Evolutionary conservation across 2,797 vertebrate species (phyloP).

Genomic region (Enteromius afrohamiltoni): DNA sequence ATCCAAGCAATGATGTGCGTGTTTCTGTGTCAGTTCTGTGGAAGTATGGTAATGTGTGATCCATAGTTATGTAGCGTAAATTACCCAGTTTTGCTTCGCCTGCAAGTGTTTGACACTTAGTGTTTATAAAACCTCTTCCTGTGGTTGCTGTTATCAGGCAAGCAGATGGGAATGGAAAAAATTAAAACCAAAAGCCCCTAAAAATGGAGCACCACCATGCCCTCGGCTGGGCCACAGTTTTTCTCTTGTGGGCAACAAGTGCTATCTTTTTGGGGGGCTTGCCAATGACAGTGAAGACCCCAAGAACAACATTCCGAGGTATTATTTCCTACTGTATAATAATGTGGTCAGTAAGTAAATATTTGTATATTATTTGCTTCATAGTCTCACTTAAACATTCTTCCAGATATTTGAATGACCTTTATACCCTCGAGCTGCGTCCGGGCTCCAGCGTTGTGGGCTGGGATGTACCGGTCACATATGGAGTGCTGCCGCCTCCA

Average conservation of each 20-base stretch:
- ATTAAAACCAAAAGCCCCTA: constrained; percentile 93
- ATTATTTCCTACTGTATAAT: not conserved
- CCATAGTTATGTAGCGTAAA: not conserved
- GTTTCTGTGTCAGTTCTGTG: not conserved
- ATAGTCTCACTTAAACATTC: not conserved
- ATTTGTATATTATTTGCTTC: not conserved
- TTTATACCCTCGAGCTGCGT: constrained; percentile 92
- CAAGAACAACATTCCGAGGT: constrained; percentile 98
- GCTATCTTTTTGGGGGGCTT: constrained; percentile 93
- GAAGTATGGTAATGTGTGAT: not conserved
- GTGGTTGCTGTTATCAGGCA: constrained; percentile 76
- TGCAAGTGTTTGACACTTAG: not conserved
- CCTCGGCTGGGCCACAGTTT: constrained; percentile 96
- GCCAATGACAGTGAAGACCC: constrained; percentile 97
- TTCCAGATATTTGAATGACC: constrained; percentile 91
- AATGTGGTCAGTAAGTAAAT: not conserved
- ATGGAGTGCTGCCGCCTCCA: constrained; percentile 90
- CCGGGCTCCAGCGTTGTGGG: constrained; percentile 90
- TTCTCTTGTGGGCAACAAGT: constrained; percentile 95
- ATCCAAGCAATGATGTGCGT: not conserved
- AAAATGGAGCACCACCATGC: constrained; percentile 93
- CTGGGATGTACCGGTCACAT: constrained; percentile 96
- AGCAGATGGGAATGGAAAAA: constrained; percentile 98
- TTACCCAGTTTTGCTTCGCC: not conserved
- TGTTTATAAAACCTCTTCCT: not conserved